Evolutionary conservation across 2,888 invertebrate species (phyloP), one percentile per base, ranked within the genome.

Genomic region (Tipula helvola): DNA sequence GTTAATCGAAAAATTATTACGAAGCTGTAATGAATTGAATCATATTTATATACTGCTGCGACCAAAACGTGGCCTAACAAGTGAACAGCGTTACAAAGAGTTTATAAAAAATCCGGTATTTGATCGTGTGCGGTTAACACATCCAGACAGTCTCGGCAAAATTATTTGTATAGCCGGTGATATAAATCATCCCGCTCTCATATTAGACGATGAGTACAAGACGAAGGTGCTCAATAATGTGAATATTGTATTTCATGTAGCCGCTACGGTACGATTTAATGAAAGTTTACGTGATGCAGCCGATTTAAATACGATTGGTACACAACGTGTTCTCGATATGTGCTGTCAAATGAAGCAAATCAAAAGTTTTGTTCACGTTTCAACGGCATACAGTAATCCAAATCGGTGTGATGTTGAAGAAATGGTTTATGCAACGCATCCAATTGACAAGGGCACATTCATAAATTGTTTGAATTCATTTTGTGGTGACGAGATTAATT

Each of bases 341-440:
- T 97, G 98, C 90, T 94, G 94, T 88, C 93, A 95, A 89, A 97
- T 99, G 95, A 93, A 93, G 3, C 93, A 95, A 88, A 92, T 99
- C 84, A 94, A 95, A 94, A 95, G 95, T 88, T 93, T 96, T 87
- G 95, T 99, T 0, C 98, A 99, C 91, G 97, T 99, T 3, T 98
- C 98, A 0, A 99, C 99, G 0, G 99, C 99, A 0, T 99, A 97
- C 92, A 97, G 98, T 90, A 99, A 99, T 92, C 97, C 98, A 84
- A 97, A 98, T 87, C 93, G 95, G 86, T 92, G 93, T 13, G 94
- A 94, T 89, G 95, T 98, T 36, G 95, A 96, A 86, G 98, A 98
- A 91, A 92, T 93, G 8, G 95, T 98, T 57, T 99, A 99, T 90
- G 95, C 95, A 12, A 93, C 95, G 0, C 92, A 94, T 0, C 93